phyloP scores from a whole-genome alignment of 2,797 vertebrate genomes.

The Etheostoma perlongum region DNA sequence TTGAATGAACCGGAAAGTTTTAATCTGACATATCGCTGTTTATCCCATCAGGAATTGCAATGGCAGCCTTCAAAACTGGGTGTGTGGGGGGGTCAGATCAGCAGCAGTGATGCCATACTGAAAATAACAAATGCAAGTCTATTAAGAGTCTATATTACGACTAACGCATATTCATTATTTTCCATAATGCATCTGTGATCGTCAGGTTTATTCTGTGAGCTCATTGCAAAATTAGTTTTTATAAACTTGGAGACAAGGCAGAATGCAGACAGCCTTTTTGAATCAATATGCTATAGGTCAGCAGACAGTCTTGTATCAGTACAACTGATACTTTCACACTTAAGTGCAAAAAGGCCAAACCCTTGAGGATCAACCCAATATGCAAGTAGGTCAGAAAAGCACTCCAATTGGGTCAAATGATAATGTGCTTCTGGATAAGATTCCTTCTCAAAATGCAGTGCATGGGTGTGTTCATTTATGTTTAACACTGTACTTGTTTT shows the following conservation, averaged over 20 bases:
- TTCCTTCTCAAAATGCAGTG: slow-evolving; percentile 46
- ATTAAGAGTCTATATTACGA: slow-evolving; percentile 30
- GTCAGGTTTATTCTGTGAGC: slow-evolving; percentile 32
- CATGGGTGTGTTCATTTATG: slow-evolving; percentile 33
- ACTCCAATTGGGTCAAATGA: slow-evolving; percentile 81
- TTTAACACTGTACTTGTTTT: slow-evolving; percentile 34
- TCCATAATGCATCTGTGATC: slow-evolving; percentile 31
- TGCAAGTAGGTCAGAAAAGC: slow-evolving; percentile 81
- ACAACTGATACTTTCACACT: slow-evolving; percentile 78
- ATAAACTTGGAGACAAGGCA: slow-evolving; percentile 63
- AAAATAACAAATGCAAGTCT: slow-evolving; percentile 34
- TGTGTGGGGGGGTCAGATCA: neutral
- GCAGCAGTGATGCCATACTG: slow-evolving; percentile 5
- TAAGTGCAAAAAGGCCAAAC: slow-evolving; percentile 80
- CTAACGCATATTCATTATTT: slow-evolving; percentile 39
- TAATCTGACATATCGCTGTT: slow-evolving; percentile 61
- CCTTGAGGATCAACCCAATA: slow-evolving; percentile 73
- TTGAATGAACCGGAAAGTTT: slow-evolving; percentile 71
- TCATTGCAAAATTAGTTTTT: slow-evolving; percentile 70
- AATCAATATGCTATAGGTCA: slow-evolving; percentile 85
- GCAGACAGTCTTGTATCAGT: slow-evolving; percentile 79
- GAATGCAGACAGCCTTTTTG: slow-evolving; percentile 63
- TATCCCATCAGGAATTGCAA: slow-evolving; percentile 59
- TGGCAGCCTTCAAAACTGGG: slow-evolving; percentile 39
- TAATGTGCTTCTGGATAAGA: slow-evolving; percentile 66